Evolutionary conservation across 2,888 invertebrate species (phyloP), one percentile per base, ranked within the genome.

Genomic region (Drosophila prolongata): DNA sequence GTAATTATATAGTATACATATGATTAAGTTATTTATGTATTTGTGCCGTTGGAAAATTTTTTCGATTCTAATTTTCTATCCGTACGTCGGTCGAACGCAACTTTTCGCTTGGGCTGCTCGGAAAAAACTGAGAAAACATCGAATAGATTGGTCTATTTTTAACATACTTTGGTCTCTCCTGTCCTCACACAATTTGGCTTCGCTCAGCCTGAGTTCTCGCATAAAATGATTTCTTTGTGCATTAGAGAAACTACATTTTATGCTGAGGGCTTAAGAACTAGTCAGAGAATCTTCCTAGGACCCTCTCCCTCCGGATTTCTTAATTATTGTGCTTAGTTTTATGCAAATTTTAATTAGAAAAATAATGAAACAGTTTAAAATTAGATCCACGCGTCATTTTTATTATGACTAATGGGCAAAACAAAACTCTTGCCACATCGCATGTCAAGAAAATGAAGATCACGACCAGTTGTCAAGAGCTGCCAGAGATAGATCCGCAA

Each of bases 41-140:
- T 58, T 61, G 43, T 19, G 56, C 34, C 27, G 65, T 73, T 56
- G 55, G 65, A 73, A 71, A 73, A 73, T 73, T 73, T 70, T 19
- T 52, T 42, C 24, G 14, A 50, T 35, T 56, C 65, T 64, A 52
- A 52, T 56, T 56, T 49, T 65, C 62, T 65, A 61, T 65, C 52
- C 71, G 71, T 49, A 47, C 38, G 68, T 49, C 42, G 66, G 40
- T 76, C 70, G 80, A 80, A 75, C 80, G 83, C 83, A 87, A 89
- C 91, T 90, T 79, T 78, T 83, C 89, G 89, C 81, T 78, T 86
- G 82, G 85, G 78, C 85, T 88, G 87, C 90, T 92, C 89, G 88
- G 84, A 86, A 83, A 90, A 91, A 92, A 92, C 92, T 92, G 90
- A 90, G 62, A 46, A 81, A 66, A 64, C 38, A 44, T 58, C 40